Conservation (phyloP, 2,888 invertebrate species). For the Harmothoe impar region DNA sequence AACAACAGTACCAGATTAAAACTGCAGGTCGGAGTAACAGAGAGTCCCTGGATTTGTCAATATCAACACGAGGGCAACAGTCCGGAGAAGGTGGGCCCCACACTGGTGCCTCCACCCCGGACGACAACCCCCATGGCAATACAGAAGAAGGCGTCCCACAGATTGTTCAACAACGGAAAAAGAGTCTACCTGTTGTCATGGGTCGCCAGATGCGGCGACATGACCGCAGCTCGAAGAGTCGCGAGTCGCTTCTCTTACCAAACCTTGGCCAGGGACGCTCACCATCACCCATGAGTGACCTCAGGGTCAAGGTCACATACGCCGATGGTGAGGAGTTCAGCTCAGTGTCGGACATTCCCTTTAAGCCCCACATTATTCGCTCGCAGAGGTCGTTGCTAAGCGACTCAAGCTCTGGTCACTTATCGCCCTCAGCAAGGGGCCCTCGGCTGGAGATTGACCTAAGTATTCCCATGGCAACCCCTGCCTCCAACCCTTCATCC, state of each 20-base stretch:
- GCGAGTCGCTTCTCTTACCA: slow-evolving; percentile 34
- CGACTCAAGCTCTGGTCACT: neutral
- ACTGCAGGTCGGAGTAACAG: neutral
- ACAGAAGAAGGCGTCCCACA: neutral
- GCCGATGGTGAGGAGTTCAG: slow-evolving; percentile 20
- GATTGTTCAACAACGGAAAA: neutral
- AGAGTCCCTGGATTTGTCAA: neutral
- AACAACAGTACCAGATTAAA: neutral
- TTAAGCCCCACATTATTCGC: slow-evolving; percentile 20
- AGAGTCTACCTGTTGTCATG: slow-evolving; percentile 9
- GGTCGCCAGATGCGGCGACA: slow-evolving; percentile 33
- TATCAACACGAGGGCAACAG: neutral
- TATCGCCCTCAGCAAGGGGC: slow-evolving; percentile 12
- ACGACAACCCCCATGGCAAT: neutral
- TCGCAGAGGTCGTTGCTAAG: slow-evolving; percentile 14
- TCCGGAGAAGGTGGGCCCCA: neutral
- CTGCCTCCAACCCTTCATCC: neutral
- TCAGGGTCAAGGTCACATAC: slow-evolving; percentile 43
- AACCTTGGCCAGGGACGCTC: slow-evolving; percentile 42
- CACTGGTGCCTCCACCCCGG: neutral
- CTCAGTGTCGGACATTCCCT: slow-evolving; percentile 14
- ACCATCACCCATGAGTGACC: slow-evolving; percentile 37
- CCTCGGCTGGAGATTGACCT: slow-evolving; percentile 49
- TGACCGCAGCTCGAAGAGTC: slow-evolving; percentile 18
- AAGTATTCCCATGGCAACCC: slow-evolving; percentile 22